Conservation (phyloP, 2,797 vertebrate genomes). For the Garrulus glandarius region DNA sequence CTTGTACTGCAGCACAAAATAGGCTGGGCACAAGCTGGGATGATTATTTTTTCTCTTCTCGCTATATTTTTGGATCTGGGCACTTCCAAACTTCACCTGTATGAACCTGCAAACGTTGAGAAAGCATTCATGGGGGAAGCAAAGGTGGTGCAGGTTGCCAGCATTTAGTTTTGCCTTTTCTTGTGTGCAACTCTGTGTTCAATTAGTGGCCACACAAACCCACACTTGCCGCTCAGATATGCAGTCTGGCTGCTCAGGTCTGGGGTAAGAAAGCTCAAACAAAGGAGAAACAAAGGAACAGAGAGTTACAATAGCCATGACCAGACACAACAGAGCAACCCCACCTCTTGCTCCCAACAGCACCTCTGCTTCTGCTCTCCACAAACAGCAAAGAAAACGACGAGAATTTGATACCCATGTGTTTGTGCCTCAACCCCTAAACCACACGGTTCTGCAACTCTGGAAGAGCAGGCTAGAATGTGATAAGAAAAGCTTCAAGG, state of each 20-base stretch:
- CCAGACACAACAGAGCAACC: no score
- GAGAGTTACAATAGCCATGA: neutral
- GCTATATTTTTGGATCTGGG: constrained; percentile 5
- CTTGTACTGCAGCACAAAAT: constrained; percentile 54
- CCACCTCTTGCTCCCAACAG: neutral
- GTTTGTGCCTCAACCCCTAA: neutral
- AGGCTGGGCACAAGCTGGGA: constrained; percentile 43
- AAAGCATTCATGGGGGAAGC: neutral
- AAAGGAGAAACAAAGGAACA: no score
- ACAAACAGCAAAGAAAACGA: neutral
- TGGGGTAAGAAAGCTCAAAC: neutral
- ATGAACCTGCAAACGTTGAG: constrained; percentile 54
- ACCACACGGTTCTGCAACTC: neutral
- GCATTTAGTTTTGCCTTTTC: neutral
- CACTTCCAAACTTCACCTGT: constrained; percentile 66
- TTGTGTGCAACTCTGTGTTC: neutral
- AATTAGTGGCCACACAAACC: neutral
- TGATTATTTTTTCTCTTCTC: constrained; percentile 3
- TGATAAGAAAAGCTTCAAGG: neutral
- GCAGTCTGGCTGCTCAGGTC: neutral
- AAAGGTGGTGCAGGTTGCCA: neutral
- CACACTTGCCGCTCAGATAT: neutral
- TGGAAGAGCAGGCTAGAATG: neutral
- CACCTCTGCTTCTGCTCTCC: neutral
- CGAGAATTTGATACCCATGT: rapidly evolving